Percentiles rank a stretch among this genome's conserved stretches.
Evolutionary conservation across 2,888 invertebrate species (phyloP).

Genomic region (Schrankia costaestrigalis): DNA sequence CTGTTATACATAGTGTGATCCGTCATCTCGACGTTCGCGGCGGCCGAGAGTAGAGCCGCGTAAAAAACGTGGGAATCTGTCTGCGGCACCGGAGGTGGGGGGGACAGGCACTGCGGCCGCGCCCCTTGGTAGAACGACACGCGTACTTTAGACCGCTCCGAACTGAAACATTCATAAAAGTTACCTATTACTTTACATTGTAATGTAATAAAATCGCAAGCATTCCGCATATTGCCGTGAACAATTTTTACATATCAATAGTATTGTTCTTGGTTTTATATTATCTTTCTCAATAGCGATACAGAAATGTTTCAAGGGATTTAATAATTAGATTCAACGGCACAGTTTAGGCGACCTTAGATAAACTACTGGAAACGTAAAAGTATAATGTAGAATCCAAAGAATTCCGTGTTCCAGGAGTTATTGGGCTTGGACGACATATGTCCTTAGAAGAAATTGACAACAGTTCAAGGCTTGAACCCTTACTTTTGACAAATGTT

Average conservation of each 20-base stretch:
- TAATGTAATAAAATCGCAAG: conserved; percentile 2
- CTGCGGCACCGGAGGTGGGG: conserved; percentile 80
- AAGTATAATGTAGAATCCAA: too few species aligned
- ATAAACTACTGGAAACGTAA: too few species aligned
- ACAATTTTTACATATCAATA: background rate
- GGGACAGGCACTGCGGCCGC: conserved; percentile 85
- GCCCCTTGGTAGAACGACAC: conserved; percentile 92
- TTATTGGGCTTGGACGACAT: too few species aligned
- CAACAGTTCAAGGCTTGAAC: too few species aligned
- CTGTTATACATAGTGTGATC: conserved; percentile 81
- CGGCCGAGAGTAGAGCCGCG: conserved; percentile 65
- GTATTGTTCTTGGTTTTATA: too few species aligned
- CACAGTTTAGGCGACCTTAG: too few species aligned
- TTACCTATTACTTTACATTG: background rate
- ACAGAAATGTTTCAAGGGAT: too few species aligned
- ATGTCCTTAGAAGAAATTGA: too few species aligned
- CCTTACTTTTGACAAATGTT: too few species aligned
- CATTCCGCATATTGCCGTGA: background rate
- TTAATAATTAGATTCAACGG: too few species aligned
- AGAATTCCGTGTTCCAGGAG: too few species aligned
- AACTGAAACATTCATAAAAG: conserved; percentile 80
- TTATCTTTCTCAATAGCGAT: too few species aligned
- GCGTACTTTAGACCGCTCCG: conserved; percentile 89
- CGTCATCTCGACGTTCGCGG: conserved; percentile 71
- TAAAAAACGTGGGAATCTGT: conserved; percentile 65